Evolutionary conservation across 2,113 vertebrate genomes (phyloP).

Genomic region (Eurystomus gularis): DNA sequence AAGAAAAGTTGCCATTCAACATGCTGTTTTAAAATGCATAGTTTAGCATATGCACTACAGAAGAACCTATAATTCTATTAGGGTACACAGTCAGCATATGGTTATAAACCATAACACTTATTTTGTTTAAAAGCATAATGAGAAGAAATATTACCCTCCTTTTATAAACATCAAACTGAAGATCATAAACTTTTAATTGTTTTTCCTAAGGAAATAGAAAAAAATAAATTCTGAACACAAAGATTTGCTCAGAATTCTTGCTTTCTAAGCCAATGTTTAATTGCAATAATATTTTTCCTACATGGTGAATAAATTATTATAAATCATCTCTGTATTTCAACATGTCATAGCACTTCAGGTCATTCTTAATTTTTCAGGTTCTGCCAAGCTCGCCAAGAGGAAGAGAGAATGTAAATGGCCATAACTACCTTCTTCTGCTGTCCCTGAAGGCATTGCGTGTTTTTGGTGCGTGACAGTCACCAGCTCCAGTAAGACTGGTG

Average conservation of each 20-base stretch:
- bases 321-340: not conserved
- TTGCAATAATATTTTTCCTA: not conserved
- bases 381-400: not conserved
- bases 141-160: not conserved
- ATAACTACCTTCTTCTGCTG: fast-evolving
- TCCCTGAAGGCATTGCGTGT: not conserved
- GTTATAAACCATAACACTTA: not conserved
- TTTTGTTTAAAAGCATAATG: not conserved
- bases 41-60: not conserved
- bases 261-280: not conserved
- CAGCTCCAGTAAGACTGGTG: fast-evolving
- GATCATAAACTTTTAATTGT: not conserved
- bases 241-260: not conserved
- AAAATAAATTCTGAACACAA: not conserved
- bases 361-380: not conserved
- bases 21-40: not conserved
- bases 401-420: not conserved
- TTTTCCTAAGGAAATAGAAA: not conserved
- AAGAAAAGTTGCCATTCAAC: not conserved
- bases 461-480: not conserved
- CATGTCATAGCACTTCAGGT: not conserved
- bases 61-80: not conserved
- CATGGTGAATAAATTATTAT: not conserved
- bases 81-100: not conserved
- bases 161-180: not conserved